Evolutionary conservation across 2,888 invertebrate genomes (phyloP).

Genomic region (Troides helena): DNA sequence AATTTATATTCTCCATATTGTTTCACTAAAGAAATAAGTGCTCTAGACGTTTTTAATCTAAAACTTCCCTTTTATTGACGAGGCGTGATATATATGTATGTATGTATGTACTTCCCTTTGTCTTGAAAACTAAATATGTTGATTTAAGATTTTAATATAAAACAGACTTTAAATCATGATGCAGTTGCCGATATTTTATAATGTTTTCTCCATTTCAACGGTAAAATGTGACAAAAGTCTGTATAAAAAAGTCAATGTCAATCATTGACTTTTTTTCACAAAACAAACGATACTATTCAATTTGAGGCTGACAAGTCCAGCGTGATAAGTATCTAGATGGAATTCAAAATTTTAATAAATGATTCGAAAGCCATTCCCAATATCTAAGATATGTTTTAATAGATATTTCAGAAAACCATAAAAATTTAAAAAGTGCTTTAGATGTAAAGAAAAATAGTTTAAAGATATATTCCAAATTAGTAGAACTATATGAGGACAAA

Average conservation of each 20-base stretch:
- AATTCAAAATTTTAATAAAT: slow-evolving; percentile 36
- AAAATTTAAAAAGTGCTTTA: slow-evolving; percentile 37
- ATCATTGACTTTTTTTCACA: slow-evolving; percentile 42
- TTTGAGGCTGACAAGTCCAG: slow-evolving; percentile 31
- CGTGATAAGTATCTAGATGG: slow-evolving; percentile 35
- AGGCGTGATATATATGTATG: no score
- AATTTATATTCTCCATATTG: no score
- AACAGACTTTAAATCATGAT: no score
- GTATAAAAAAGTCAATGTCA: slow-evolving; percentile 38
- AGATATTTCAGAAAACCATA: slow-evolving; percentile 37
- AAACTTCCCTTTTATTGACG: no score
- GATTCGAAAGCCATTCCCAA: slow-evolving; percentile 39
- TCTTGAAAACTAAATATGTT: no score
- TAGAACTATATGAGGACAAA: slow-evolving; percentile 32
- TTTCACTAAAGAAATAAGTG: no score
- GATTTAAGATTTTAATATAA: no score
- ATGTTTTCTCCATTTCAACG: background rate
- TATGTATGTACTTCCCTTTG: no score
- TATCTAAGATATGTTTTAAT: slow-evolving; percentile 49
- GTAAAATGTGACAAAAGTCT: slow-evolving; percentile 36
- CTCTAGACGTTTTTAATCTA: no score
- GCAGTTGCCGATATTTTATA: no score
- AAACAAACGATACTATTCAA: slow-evolving; percentile 34
- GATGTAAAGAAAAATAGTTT: slow-evolving; percentile 32
- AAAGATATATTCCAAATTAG: slow-evolving; percentile 32